Evolutionary conservation across 2,113 vertebrate species (phyloP).

Genomic region (Formicarius rufipectus): DNA sequence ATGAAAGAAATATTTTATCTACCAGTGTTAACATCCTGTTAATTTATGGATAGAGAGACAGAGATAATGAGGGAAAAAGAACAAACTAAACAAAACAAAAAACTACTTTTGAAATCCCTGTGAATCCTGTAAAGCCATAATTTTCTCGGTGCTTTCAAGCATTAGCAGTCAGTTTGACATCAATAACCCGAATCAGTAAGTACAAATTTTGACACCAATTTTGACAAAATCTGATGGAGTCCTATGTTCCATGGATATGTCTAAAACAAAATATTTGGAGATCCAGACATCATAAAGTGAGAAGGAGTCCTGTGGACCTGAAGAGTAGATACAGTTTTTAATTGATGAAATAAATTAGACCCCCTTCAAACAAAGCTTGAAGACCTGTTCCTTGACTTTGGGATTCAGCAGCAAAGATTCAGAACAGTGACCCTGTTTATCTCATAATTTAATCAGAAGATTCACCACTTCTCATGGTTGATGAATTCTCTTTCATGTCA

Average conservation of each 20-base stretch:
- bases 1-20: neutral
- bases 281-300: neutral
- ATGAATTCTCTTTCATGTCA: neutral
- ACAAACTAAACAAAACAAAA: neutral
- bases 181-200: neutral
- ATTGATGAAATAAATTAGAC: neutral
- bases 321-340: neutral
- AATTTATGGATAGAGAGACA: neutral
- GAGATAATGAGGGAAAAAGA: neutral
- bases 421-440: neutral
- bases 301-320: neutral
- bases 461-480: neutral
- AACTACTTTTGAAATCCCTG: neutral
- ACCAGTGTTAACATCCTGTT: neutral
- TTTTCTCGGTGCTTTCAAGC: neutral
- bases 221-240: accelerated
- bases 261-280: neutral
- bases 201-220: neutral
- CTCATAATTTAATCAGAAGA: neutral
- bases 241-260: neutral
- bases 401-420: neutral
- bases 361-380: neutral
- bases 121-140: neutral
- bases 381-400: neutral
- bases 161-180: neutral